Percentiles rank a stretch among this genome's conserved stretches.
phyloP scores from a whole-genome alignment of 1,140 invertebrate species.

The roundworm (Caenorhabditis elegans) region DNA sequence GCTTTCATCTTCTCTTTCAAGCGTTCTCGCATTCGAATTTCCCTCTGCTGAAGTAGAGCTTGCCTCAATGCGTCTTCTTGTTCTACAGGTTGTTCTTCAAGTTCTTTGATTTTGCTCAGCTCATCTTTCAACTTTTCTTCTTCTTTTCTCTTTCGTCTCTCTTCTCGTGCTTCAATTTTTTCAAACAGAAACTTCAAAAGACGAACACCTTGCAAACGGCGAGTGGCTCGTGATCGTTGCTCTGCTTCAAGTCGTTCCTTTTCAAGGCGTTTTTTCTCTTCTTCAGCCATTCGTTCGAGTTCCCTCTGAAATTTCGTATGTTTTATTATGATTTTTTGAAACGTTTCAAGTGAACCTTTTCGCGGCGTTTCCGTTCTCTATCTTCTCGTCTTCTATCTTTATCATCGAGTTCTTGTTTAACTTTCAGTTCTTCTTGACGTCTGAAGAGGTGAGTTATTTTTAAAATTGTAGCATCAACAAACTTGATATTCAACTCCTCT shows the following conservation, averaged over 20 bases:
- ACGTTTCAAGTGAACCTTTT: not conserved
- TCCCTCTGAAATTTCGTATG: not conserved
- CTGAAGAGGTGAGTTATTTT: not conserved
- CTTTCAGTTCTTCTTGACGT: slow-evolving; percentile 32
- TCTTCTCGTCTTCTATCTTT: slow-evolving; percentile 34
- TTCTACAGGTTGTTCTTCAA: slow-evolving; percentile 1
- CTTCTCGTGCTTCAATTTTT: slow-evolving; percentile 24
- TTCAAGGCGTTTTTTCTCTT: not conserved
- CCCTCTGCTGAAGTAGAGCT: not conserved
- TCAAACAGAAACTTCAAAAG: slow-evolving; percentile 33
- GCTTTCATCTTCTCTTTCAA: slow-evolving; percentile 20
- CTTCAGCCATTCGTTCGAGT: slow-evolving; percentile 26
- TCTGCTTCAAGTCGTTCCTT: not conserved
- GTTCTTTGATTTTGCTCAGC: not conserved
- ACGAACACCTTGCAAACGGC: slow-evolving; percentile 34
- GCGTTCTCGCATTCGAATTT: not conserved
- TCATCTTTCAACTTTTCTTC: slow-evolving; percentile 18
- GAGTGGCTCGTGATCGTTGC: not conserved
- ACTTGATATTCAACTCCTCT: slow-evolving; percentile 27
- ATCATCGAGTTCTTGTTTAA: not conserved
- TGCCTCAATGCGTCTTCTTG: slow-evolving; percentile 33
- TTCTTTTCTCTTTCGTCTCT: not conserved
- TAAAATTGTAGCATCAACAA: not conserved
- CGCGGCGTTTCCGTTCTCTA: slow-evolving; percentile 26
- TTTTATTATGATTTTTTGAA: not conserved